Percentiles rank a stretch among this genome's conserved stretches.
Evolutionary conservation across 2,113 vertebrate genomes (phyloP).

Genomic region (Oncorhynchus mykiss): DNA sequence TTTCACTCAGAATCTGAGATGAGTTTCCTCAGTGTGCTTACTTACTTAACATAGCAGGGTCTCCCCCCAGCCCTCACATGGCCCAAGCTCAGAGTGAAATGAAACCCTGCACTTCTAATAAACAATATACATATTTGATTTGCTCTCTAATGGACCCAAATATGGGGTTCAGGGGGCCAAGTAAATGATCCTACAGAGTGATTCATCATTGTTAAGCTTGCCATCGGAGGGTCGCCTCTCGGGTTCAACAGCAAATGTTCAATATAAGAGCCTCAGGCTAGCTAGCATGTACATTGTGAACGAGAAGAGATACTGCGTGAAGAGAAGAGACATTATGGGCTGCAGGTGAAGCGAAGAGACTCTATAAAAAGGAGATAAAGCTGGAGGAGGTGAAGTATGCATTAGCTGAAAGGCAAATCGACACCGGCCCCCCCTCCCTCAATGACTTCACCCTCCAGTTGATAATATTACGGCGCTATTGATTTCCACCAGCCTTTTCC

Average conservation of each 20-base stretch:
- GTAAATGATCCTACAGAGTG: constrained; percentile 76
- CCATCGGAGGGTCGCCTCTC: constrained; percentile 74
- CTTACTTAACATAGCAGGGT: constrained; percentile 70
- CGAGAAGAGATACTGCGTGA: constrained; percentile 69
- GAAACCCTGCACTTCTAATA: constrained; percentile 77
- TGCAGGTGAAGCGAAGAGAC: constrained; percentile 71
- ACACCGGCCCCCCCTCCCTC: constrained; percentile 70
- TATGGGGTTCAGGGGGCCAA: constrained; percentile 77
- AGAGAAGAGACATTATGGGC: constrained; percentile 69
- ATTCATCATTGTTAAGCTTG: constrained; percentile 79
- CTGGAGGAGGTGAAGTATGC: constrained; percentile 69
- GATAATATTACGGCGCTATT: constrained; percentile 99
- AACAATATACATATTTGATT: constrained; percentile 80
- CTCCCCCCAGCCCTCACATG: constrained; percentile 70
- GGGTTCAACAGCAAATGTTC: constrained; percentile 75
- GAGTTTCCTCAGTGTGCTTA: constrained; percentile 66
- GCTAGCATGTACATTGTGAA: constrained; percentile 64
- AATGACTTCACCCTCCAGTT: constrained; percentile 88
- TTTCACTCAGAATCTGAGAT: constrained; percentile 69
- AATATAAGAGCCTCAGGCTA: constrained; percentile 65
- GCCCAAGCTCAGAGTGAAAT: constrained; percentile 76
- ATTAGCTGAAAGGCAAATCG: constrained; percentile 78
- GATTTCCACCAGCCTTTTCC: constrained; percentile 96
- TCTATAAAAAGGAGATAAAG: constrained; percentile 77
- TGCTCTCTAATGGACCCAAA: constrained; percentile 78